phyloP scores from a whole-genome alignment of 2,797 vertebrate genomes.

The Oreochromis grahami region DNA sequence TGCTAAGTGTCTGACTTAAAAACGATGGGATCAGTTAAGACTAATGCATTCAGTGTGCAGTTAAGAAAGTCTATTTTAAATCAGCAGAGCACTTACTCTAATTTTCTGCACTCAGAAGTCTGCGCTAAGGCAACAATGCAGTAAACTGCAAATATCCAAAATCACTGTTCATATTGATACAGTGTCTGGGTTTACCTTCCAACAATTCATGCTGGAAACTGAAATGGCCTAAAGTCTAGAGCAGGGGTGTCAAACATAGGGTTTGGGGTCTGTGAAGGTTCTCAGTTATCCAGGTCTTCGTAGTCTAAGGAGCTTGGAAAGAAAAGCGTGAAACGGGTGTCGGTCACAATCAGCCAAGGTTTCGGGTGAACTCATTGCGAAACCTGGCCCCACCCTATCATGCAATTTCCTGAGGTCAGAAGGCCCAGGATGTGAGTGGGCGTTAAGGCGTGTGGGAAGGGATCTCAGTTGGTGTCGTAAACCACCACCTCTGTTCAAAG shows the following conservation, averaged over 20 bases:
- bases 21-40: not conserved
- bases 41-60: slow-evolving; percentile 4
- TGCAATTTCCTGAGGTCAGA: not conserved
- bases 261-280: not conserved
- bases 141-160: slow-evolving; percentile 12
- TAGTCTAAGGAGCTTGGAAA: not conserved
- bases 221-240: not conserved
- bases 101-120: not conserved
- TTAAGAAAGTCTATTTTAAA: not conserved
- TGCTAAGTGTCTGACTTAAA: slow-evolving; percentile 2
- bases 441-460: not conserved
- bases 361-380: not conserved
- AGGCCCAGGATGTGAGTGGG: not conserved
- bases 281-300: not conserved
- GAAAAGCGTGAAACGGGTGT: not conserved
- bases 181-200: not conserved
- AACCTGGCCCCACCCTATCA: not conserved
- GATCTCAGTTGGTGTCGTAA: not conserved
- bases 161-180: slow-evolving; percentile 16
- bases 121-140: slow-evolving; percentile 4
- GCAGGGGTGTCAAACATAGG: not conserved
- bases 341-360: not conserved
- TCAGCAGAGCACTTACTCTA: not conserved
- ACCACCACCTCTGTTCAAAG: not conserved
- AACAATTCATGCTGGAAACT: not conserved